Evolutionary conservation across 2,888 invertebrate genomes (phyloP).

Genomic region (Caenorhabditis virilis): DNA sequence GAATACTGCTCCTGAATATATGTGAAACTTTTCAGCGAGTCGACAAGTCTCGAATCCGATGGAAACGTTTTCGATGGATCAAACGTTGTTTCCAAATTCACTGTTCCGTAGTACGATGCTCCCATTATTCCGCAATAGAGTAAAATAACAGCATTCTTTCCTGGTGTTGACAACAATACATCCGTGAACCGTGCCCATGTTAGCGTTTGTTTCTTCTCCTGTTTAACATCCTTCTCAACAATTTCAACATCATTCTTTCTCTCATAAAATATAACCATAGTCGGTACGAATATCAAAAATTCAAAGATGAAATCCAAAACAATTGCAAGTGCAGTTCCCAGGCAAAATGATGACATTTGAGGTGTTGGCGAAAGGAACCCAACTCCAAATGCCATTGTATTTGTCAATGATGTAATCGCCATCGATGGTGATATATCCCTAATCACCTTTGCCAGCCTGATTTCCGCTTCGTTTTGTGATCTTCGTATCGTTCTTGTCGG

Average conservation of each 20-base stretch:
- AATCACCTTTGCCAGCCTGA: slow-evolving; percentile 36
- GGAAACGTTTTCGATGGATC: slow-evolving; percentile 65
- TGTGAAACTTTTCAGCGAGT: slow-evolving; percentile 48
- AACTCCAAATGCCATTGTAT: slow-evolving; percentile 54
- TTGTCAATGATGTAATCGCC: slow-evolving; percentile 53
- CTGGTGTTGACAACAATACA: slow-evolving; percentile 39
- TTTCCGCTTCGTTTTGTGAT: slow-evolving; percentile 9
- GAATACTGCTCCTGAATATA: slow-evolving; percentile 55
- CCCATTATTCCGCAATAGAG: slow-evolving; percentile 41
- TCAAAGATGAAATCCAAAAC: slow-evolving; percentile 61
- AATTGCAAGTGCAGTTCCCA: slow-evolving; percentile 63
- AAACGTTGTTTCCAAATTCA: slow-evolving; percentile 54
- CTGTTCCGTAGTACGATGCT: slow-evolving; percentile 46
- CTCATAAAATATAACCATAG: slow-evolving; percentile 46
- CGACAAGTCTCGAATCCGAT: slow-evolving; percentile 53
- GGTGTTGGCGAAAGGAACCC: slow-evolving; percentile 49
- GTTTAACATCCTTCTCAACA: not conserved
- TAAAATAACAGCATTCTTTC: slow-evolving; percentile 37
- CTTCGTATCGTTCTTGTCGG: not conserved
- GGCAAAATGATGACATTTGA: slow-evolving; percentile 60
- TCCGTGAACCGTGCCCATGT: slow-evolving; percentile 31
- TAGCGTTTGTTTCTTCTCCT: not conserved
- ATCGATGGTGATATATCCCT: slow-evolving; percentile 50
- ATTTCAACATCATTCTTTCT: slow-evolving; percentile 14
- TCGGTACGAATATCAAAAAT: slow-evolving; percentile 58